Conservation (phyloP, 2,797 vertebrate species). For the Gymnopithys bicolor region DNA sequence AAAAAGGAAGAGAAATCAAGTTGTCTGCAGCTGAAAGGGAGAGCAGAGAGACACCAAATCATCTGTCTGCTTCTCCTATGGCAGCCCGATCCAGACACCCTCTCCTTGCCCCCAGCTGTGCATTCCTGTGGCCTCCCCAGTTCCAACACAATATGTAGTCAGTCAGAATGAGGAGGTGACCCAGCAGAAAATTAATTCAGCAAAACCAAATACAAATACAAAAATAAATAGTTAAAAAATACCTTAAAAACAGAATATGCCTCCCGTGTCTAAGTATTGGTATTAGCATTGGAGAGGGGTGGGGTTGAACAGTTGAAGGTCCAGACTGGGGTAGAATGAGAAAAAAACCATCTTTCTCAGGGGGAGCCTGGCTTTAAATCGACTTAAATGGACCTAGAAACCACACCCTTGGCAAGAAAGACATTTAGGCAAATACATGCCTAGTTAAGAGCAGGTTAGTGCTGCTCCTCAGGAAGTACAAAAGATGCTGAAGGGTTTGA, state of each 20-base stretch:
- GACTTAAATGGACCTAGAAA: constrained; percentile 8
- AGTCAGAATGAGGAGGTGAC: constrained; percentile 6
- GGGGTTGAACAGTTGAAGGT: not conserved
- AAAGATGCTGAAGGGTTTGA: not conserved
- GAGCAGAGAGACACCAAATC: not conserved
- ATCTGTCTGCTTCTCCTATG: not conserved
- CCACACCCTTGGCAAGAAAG: constrained; percentile 1
- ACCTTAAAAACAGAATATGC: not conserved
- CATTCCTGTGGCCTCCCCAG: constrained; percentile 40
- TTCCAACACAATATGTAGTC: not conserved
- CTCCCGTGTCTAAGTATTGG: not conserved
- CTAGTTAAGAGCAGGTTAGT: constrained; percentile 22
- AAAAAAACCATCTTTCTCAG: not conserved
- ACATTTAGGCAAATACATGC: constrained; percentile 37
- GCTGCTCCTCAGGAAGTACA: constrained; percentile 36
- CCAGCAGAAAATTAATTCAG: constrained; percentile 22
- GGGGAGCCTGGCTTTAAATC: constrained; percentile 1
- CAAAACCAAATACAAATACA: not conserved
- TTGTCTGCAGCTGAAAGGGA: not conserved
- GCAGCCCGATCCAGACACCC: constrained; percentile 10
- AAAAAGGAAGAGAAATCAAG: not conserved
- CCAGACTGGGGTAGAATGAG: not conserved
- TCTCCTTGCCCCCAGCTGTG: constrained; percentile 45
- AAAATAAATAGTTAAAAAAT: not conserved
- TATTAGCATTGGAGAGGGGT: not conserved